Evolutionary conservation across 2,888 invertebrate species (phyloP).

Genomic region (Drosophila emarginata): DNA sequence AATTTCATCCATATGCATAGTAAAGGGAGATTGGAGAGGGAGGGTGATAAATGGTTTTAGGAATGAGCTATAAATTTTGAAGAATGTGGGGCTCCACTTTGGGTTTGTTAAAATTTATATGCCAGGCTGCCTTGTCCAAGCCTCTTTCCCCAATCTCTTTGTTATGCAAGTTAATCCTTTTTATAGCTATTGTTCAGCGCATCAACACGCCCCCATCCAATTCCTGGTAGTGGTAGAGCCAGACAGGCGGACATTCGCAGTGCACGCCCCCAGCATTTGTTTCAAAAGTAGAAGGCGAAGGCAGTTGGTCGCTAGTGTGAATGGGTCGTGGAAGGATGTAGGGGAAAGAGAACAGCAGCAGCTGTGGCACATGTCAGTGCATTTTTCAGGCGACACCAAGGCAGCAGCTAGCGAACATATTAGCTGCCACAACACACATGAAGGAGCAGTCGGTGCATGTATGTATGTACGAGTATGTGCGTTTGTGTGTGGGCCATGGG

Average conservation of each 20-base stretch:
- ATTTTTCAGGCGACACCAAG: slow-evolving; percentile 71
- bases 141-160: slow-evolving; percentile 49
- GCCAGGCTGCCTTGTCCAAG: slow-evolving; percentile 35
- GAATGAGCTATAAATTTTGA: slow-evolving; percentile 14
- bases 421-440: slow-evolving; percentile 67
- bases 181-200: slow-evolving; percentile 75
- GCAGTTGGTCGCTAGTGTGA: slow-evolving; percentile 3
- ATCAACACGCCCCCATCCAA: slow-evolving; percentile 52
- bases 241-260: slow-evolving; percentile 35
- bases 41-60: background rate
- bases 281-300: slow-evolving; percentile 44
- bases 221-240: background rate
- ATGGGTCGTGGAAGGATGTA: background rate
- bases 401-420: slow-evolving; percentile 60
- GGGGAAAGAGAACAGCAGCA: slow-evolving; percentile 29
- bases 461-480: slow-evolving; percentile 30
- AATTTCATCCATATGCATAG: slow-evolving; percentile 8
- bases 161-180: slow-evolving; percentile 77
- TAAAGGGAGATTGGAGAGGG: too few relatives aligned
- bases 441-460: slow-evolving; percentile 17
- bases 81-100: slow-evolving; percentile 11
- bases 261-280: slow-evolving; percentile 62
- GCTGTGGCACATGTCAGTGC: slow-evolving; percentile 76
- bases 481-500: slow-evolving; percentile 18
- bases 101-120: slow-evolving; percentile 68